Evolutionary conservation across 2,888 invertebrate genomes (phyloP).

Genomic region (Leptopilina myrica): DNA sequence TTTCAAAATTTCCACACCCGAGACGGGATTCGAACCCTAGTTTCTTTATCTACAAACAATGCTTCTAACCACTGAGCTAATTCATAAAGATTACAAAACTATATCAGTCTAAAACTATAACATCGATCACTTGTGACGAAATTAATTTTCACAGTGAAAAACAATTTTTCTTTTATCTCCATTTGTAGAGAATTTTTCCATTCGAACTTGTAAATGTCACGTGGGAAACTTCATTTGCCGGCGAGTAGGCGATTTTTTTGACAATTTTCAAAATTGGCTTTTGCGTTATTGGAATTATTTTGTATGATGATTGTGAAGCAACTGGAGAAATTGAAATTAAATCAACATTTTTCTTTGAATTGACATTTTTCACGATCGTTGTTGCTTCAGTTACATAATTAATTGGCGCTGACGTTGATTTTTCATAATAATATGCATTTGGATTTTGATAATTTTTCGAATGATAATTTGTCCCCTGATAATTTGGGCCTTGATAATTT

Average conservation of each 20-base stretch:
- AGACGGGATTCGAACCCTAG: too few species aligned
- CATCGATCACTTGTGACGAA: not conserved
- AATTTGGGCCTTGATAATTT: not conserved
- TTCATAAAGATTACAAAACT: too few species aligned
- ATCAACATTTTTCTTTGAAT: not conserved
- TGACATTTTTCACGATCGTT: not conserved
- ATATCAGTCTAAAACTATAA: too few species aligned
- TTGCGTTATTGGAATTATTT: not conserved
- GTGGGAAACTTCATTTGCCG: constrained; percentile 19
- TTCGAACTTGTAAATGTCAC: not conserved
- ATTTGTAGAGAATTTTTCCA: constrained; percentile 10
- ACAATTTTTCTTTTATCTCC: not conserved
- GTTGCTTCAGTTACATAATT: not conserved
- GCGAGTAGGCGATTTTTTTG: not conserved
- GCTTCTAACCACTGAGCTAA: too few species aligned
- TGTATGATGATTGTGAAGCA: not conserved
- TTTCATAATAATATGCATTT: not conserved
- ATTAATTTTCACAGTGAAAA: too few species aligned
- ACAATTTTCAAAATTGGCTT: not conserved
- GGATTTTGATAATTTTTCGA: not conserved
- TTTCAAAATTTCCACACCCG: too few species aligned
- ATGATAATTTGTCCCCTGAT: not conserved
- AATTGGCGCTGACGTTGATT: not conserved
- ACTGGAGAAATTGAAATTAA: too few species aligned
- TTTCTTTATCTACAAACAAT: too few species aligned